phyloP scores from a whole-genome alignment of 2,797 vertebrate genomes.

The Bryconaethiops microstoma region DNA sequence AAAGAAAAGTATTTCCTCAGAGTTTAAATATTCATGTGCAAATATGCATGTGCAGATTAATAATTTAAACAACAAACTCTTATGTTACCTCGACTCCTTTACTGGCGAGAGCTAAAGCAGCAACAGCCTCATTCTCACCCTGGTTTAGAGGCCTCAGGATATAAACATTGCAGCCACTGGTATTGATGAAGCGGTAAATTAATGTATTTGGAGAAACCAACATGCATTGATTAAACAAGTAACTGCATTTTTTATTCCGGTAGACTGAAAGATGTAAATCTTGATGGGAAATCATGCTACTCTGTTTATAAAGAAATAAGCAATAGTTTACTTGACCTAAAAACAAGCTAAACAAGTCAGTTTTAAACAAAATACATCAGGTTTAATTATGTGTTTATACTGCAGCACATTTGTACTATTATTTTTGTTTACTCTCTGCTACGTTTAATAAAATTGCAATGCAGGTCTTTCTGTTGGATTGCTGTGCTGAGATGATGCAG shows the following conservation, averaged over 20 bases:
- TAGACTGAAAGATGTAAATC: not conserved
- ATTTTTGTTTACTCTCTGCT: not conserved
- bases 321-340: not conserved
- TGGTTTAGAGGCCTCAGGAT: not conserved
- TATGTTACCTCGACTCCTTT: constrained; percentile 35
- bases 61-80: constrained; percentile 58
- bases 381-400: not conserved
- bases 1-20: constrained; percentile 12
- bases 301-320: constrained; percentile 9
- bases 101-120: constrained; percentile 1
- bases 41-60: constrained; percentile 34
- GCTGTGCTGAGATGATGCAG: constrained; percentile 9
- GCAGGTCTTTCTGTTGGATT: not conserved
- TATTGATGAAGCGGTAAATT: constrained; percentile 20
- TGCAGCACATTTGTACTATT: not conserved
- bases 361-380: too few relatives aligned
- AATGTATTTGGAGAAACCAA: not conserved
- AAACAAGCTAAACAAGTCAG: too few relatives aligned
- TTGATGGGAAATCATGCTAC: not conserved
- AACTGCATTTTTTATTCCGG: not conserved
- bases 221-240: not conserved
- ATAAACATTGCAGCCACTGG: constrained; percentile 20
- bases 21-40: constrained; percentile 64
- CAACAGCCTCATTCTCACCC: not conserved
- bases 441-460: not conserved